Evolutionary conservation across 1,140 invertebrate genomes (phyloP), one percentile per base, ranked within the genome.

Genomic region (Calephelis virginiensis): DNA sequence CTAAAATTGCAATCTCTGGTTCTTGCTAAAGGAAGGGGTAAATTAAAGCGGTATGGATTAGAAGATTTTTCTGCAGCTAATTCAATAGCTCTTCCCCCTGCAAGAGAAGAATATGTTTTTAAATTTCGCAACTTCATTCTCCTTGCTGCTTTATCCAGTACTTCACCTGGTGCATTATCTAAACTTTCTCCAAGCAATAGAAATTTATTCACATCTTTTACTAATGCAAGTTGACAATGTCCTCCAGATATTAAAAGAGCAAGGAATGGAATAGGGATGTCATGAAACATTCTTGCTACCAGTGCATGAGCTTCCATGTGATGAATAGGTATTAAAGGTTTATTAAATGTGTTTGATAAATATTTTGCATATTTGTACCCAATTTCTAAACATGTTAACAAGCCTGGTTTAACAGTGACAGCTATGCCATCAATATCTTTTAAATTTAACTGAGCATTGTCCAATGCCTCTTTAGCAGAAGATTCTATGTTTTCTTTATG

Each of bases 281-380:
- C 67, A 67, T 88, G 66, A 75, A 91, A 90, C 77, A 99, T 95
- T 82, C 98, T 92, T 12, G 93, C 94, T 17, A 96, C 98, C 64
- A 99, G 87, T n/a, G 98, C 98, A 94, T 99, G 98, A 8, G 98
- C 98, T 93, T 99, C 95, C 98, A 99, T 99, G 76, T 99, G 98
- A 93, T 99, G 98, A 76, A 99, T 96, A 0, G 98, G 97, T 82
- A 99, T 97, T 71, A 99, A 92, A 6, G 97, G 97, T 88, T 97
- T 97, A 0, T 94, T 93, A 73, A 93, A 93, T 63, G 92, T 88
- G 71, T 92, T 92, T 37, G 94, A 94, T 37, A 99, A 81, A 80
- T 96, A 92, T 81, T 96, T 97, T 2, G 96, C 97, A 94, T 98
- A 97, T 64, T 95, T 94, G 45, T 96, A 89, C 48, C 98, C 98